These are phyloP conservation scores for cattle (Bos taurus) DNA, from an alignment of 2,113 vertebrate species.

Conservation along the genomic window DNA sequence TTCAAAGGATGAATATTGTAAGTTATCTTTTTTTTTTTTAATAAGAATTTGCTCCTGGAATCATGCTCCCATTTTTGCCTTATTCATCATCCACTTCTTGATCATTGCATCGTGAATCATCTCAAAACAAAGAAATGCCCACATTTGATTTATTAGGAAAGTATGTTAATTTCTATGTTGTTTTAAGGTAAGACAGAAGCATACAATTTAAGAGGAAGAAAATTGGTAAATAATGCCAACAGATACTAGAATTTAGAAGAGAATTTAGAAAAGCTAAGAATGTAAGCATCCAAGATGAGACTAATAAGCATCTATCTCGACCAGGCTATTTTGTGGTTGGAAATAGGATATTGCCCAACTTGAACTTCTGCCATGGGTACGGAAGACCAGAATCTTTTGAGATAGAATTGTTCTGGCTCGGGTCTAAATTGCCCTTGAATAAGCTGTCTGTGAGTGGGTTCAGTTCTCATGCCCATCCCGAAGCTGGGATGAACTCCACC, in stretches of 20 bases:
- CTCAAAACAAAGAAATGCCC: not conserved
- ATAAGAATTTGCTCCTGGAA: not conserved
- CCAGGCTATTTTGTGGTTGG: not conserved
- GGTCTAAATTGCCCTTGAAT: not conserved
- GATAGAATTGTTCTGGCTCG: not conserved
- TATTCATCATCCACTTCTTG: accelerated
- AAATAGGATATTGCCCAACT: not conserved
- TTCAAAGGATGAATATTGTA: not conserved
- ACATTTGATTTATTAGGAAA: not conserved
- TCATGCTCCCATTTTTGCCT: not conserved
- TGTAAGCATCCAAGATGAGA: not conserved
- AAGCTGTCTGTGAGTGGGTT: not conserved
- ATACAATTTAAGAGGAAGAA: not conserved
- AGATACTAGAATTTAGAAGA: not conserved
- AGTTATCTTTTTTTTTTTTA: not conserved
- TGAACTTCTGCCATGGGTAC: not conserved
- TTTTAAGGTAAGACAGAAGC: not conserved
- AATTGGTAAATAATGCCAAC: not conserved
- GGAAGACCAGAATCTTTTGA: not conserved
- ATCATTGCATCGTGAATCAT: not conserved
- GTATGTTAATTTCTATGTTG: not conserved
- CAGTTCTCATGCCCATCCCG: not conserved
- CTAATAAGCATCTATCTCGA: not conserved
- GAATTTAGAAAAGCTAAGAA: not conserved
- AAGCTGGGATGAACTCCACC: not conserved